Evolutionary conservation across 2,113 vertebrate species (phyloP), one percentile per base, ranked within the genome.

Genomic region (Picathartes gymnocephalus): DNA sequence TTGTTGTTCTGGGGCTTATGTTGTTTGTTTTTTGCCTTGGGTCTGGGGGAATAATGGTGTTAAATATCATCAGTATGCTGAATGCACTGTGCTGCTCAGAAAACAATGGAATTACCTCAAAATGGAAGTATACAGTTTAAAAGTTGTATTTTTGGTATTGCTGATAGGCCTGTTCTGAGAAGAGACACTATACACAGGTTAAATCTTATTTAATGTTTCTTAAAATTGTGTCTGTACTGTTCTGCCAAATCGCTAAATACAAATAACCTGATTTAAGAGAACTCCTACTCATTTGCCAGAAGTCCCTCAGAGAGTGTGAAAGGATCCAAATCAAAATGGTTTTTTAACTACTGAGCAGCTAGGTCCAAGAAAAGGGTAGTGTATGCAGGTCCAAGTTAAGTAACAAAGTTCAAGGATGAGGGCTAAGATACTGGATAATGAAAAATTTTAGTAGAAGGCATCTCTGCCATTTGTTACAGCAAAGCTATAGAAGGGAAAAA

Each of bases 1-100:
- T 24, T 60, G 15, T 4, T 61, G 27, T 20, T 78, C 48, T 21
- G 19, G 8, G 8, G 2, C 13, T 39, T 54, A 11, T 1, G 0
- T 21, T 37, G 15, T 39, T 57, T 42, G 11, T 3, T 54, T 60
- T 65, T 40, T 22, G 24, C 19, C 40, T 17, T 25, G 33, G 22
- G 3, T 33, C 66, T 45, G 22, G 22, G 2, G 5, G 10, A 15
- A 6, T 19, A 40, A 10, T 6, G 2, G 11, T 45, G 17, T 42
- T 77, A 72, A 62, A 65, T 37, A 28, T 16, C 70, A 90, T 8
- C 16, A 48, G 6, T 48, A 70, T 15, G 70, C 24, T 40, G 11
- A 78, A 69, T 27, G 22, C 24, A 74, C 39, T 10, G 8, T 39
- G 15, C 35, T 71, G 22, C 30, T 74, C 48, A 40, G 27, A 86